These are phyloP conservation scores for Drosophila varians DNA, from an alignment of 1,140 invertebrate genomes.

Conservation along the genomic window DNA sequence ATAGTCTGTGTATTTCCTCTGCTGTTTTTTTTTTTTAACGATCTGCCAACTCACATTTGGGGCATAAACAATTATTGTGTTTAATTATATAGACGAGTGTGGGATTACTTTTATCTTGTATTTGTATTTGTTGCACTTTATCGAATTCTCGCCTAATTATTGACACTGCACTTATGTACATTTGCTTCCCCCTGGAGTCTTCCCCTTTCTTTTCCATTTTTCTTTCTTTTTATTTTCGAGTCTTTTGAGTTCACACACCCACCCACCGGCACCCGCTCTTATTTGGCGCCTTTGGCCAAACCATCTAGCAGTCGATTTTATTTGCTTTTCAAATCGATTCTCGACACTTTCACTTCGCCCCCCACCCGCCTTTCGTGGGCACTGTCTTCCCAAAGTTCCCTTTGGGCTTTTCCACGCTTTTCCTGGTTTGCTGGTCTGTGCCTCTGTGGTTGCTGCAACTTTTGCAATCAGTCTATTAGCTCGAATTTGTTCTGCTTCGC, in stretches of 20 bases:
- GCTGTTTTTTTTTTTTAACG: constrained; percentile 12
- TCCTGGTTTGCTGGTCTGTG: too few relatives aligned
- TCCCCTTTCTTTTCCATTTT: neutral
- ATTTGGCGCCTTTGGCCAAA: constrained; percentile 56
- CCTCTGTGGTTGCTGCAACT: constrained; percentile 46
- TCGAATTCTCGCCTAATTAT: constrained; percentile 28
- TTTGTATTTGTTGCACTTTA: neutral
- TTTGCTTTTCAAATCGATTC: constrained; percentile 70
- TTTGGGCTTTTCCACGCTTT: neutral
- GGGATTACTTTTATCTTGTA: constrained; percentile 31
- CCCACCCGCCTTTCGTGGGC: neutral
- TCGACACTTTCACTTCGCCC: constrained; percentile 58
- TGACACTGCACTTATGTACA: constrained; percentile 9
- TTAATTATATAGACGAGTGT: constrained; percentile 21
- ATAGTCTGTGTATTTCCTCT: neutral
- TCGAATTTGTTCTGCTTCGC: constrained; percentile 50
- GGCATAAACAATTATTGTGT: constrained; percentile 25
- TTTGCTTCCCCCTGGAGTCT: neutral
- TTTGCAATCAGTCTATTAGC: constrained; percentile 69
- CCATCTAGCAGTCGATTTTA: constrained; percentile 60
- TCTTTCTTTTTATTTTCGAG: constrained; percentile 2
- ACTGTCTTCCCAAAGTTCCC: neutral
- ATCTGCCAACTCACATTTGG: constrained; percentile 41
- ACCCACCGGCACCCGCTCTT: constrained; percentile 35
- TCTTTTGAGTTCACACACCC: neutral